phyloP scores from a whole-genome alignment of 2,888 invertebrate species.

The Melinaea menophilus region DNA sequence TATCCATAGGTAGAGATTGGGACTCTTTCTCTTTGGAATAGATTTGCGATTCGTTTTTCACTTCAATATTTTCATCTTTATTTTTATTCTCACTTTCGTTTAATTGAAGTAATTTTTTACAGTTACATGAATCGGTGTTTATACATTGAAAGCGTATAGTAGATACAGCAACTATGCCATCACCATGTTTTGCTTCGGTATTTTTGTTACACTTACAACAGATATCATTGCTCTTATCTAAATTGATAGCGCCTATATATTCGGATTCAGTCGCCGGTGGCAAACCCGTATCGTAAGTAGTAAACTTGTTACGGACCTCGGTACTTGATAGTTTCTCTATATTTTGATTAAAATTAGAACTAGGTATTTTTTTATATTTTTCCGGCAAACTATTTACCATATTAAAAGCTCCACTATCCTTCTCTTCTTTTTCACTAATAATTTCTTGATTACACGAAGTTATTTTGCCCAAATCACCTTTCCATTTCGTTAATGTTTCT shows the following conservation, averaged over 20 bases:
- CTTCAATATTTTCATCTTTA: slow-evolving; percentile 12
- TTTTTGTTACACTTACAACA: slow-evolving; percentile 41
- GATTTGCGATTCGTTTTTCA: slow-evolving; percentile 18
- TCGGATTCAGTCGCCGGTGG: slow-evolving; percentile 48
- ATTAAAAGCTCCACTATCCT: slow-evolving; percentile 8
- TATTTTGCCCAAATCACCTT: slow-evolving; percentile 19
- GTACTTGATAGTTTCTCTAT: slow-evolving; percentile 9
- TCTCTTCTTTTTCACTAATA: slow-evolving; percentile 20
- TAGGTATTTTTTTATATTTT: not conserved
- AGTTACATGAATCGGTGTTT: slow-evolving; percentile 38
- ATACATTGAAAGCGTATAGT: slow-evolving; percentile 38
- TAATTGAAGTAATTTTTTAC: slow-evolving; percentile 32
- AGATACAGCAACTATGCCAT: slow-evolving; percentile 12
- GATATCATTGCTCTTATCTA: slow-evolving; percentile 56
- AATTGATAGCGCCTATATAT: slow-evolving; percentile 56
- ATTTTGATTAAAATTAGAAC: not conserved
- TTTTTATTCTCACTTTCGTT: slow-evolving; percentile 16
- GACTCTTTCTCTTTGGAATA: slow-evolving; percentile 12
- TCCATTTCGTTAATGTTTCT: slow-evolving; percentile 41
- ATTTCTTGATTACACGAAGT: slow-evolving; percentile 17
- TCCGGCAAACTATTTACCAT: not conserved
- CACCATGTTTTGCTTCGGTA: slow-evolving; percentile 17
- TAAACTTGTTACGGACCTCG: slow-evolving; percentile 16
- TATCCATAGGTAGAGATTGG: slow-evolving; percentile 12
- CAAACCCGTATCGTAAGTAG: slow-evolving; percentile 21